phyloP scores from a whole-genome alignment of 2,113 vertebrate species.

The Hystrix brachyura region DNA sequence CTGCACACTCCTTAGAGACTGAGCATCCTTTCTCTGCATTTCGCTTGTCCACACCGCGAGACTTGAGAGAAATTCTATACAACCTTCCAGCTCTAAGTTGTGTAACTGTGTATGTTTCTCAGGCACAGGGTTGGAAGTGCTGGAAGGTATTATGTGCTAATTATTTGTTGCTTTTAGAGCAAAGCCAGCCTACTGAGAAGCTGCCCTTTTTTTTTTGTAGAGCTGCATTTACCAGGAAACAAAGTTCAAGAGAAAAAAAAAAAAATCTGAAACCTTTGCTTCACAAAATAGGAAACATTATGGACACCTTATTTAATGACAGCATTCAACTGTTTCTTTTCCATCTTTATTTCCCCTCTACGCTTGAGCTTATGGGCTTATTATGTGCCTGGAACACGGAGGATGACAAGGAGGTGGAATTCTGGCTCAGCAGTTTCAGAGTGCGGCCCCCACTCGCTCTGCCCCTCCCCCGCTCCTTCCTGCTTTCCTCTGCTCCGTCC shows the following conservation, averaged over 20 bases:
- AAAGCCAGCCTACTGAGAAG: constrained; percentile 77
- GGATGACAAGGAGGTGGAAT: constrained; percentile 65
- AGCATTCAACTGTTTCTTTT: constrained; percentile 60
- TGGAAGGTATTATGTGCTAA: constrained; percentile 53
- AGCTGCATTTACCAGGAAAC: constrained; percentile 77
- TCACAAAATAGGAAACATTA: constrained; percentile 79
- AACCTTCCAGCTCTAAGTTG: constrained; percentile 17
- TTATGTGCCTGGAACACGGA: constrained; percentile 66
- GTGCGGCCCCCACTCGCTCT: neutral
- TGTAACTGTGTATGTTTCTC: neutral
- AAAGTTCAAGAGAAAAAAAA: constrained; percentile 57
- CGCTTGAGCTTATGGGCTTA: constrained; percentile 70
- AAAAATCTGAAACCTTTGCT: constrained; percentile 65
- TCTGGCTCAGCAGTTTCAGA: constrained; percentile 82
- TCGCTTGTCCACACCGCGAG: neutral
- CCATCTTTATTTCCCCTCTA: constrained; percentile 49
- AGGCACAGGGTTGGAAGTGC: neutral
- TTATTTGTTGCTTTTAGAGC: constrained; percentile 76
- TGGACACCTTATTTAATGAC: constrained; percentile 70
- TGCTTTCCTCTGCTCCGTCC: rapidly evolving
- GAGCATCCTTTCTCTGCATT: neutral
- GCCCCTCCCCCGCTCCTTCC: neutral
- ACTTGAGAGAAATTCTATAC: neutral
- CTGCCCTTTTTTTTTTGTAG: constrained; percentile 68
- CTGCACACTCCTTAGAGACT: neutral